Percentiles rank a stretch among this genome's conserved stretches.
phyloP scores from a whole-genome alignment of 30 jellyfish, hydroid and myxozoan genomes.

The Pseudorhiza aurosa region DNA sequence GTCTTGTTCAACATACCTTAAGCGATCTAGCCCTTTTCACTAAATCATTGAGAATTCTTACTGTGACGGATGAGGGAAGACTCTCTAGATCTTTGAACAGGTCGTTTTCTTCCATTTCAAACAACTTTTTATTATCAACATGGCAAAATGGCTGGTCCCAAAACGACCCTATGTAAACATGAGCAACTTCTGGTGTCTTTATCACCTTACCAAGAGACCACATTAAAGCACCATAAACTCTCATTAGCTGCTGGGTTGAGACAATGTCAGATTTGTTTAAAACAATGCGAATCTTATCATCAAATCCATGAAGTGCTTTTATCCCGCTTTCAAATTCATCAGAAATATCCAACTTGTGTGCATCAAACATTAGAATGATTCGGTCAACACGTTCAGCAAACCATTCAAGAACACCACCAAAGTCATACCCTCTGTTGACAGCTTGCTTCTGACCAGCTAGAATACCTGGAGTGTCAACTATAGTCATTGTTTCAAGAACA shows the following conservation, averaged over 20 bases:
- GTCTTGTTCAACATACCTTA: too few species aligned
- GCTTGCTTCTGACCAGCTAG: constrained; percentile 98
- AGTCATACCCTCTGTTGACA: constrained; percentile 91
- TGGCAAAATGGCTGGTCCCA: constrained; percentile 97
- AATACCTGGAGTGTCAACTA: constrained; percentile 99
- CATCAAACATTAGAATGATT: constrained; percentile 95
- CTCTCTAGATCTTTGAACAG: constrained; percentile 86
- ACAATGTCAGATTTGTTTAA: constrained; percentile 97
- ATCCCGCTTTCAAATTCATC: constrained; percentile 97
- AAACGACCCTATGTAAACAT: constrained; percentile 98
- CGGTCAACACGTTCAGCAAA: constrained; percentile 98
- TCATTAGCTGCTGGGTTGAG: constrained; percentile 96
- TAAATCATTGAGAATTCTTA: constrained; percentile 94
- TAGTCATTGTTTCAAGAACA: constrained; percentile 86
- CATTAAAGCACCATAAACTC: constrained; percentile 99
- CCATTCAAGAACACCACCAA: constrained; percentile 96
- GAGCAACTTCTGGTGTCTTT: constrained; percentile 98
- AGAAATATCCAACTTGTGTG: constrained; percentile 97
- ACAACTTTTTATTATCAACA: constrained; percentile 78
- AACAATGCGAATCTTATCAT: constrained; percentile 94
- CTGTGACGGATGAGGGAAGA: constrained; percentile 88
- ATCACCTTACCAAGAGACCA: constrained; percentile 99
- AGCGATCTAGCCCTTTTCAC: constrained; percentile 96
- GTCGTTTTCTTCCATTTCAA: constrained; percentile 96
- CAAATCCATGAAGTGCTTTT: constrained; percentile 94